These are phyloP conservation scores for Steinernema feltiae DNA, from an alignment of 1,140 invertebrate species.

Conservation along the genomic window DNA sequence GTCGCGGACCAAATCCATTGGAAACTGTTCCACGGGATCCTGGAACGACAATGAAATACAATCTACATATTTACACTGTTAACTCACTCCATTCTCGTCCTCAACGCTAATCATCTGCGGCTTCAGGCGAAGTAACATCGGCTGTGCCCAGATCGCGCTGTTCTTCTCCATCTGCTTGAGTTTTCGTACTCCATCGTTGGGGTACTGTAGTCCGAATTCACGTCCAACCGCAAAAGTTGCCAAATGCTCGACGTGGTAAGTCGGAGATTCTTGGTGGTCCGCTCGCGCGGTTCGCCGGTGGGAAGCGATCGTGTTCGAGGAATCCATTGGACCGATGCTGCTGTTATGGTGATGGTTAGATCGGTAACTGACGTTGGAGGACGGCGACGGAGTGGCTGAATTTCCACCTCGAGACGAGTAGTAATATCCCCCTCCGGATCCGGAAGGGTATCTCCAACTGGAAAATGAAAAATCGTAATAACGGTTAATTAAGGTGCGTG, in stretches of 20 bases:
- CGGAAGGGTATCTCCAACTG: constrained; percentile 10
- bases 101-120: constrained; percentile 80
- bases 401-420: constrained; percentile 7
- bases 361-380: constrained; percentile 2
- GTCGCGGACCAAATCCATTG: constrained; percentile 79
- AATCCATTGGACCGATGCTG: constrained; percentile 8
- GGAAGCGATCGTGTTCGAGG: background rate
- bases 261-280: constrained; percentile 60
- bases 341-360: background rate
- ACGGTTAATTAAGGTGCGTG: too few species aligned
- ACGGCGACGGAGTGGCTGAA: background rate
- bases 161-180: constrained; percentile 91
- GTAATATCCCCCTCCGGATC: constrained; percentile 6
- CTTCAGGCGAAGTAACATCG: constrained; percentile 84
- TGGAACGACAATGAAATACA: constrained; percentile 60
- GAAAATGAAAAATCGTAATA: background rate
- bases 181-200: constrained; percentile 81
- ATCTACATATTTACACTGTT: background rate
- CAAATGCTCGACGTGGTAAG: constrained; percentile 87
- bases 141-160: constrained; percentile 97
- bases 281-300: background rate
- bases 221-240: constrained; percentile 83
- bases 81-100: constrained; percentile 82
- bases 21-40: constrained; percentile 82
- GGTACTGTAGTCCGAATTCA: constrained; percentile 58